Evolutionary conservation across 2,113 vertebrate species (phyloP), one percentile per base, ranked within the genome.

Genomic region (Vidua macroura): DNA sequence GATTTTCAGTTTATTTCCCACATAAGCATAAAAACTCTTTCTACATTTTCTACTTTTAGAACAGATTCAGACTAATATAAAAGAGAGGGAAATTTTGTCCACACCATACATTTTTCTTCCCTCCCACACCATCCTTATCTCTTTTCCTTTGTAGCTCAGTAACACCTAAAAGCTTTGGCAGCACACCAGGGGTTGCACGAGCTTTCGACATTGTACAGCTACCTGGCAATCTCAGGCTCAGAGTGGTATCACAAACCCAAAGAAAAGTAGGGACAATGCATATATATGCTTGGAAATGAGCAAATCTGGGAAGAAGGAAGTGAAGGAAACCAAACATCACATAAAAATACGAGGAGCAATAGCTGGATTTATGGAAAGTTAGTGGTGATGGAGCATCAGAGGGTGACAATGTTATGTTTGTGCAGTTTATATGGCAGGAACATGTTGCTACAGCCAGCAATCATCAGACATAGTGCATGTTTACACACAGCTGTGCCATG

Each of bases 111-210:
- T 80, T 95, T 93, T 94, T 88, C 33, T 93, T 74, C 73, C 73
- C 77, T 92, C 89, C 91, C 60, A 93, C 79, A 92, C 39, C 1
- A 1, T 76, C 0, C 3, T 91, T 81, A 86, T 56, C 68, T 90
- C 76, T 81, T 81, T 63, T 68, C 22, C 64, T 95, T 94, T 90
- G 68, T 93, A 90, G 33, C 68, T 92, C 68, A 55, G 90, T 46
- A 92, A 70, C 72, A 92, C 72, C 88, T 86, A 92, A 74, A 88
- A 92, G 55, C 55, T 86, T 83, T 96, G 94, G 88, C 95, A 94
- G 76, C 5, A 2, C 41, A 83, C 59, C 85, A 88, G 60, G 31
- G 9, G 6, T 74, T 95, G 78, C 72, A 90, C 79, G 51, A 88
- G 67, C 19, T 10, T 59, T 86, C 1, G 0, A 22, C 33, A 70